Evolutionary conservation across 2,113 vertebrate species (phyloP), one percentile per base, ranked within the genome.

Genomic region (Paramormyrops kingsleyae): DNA sequence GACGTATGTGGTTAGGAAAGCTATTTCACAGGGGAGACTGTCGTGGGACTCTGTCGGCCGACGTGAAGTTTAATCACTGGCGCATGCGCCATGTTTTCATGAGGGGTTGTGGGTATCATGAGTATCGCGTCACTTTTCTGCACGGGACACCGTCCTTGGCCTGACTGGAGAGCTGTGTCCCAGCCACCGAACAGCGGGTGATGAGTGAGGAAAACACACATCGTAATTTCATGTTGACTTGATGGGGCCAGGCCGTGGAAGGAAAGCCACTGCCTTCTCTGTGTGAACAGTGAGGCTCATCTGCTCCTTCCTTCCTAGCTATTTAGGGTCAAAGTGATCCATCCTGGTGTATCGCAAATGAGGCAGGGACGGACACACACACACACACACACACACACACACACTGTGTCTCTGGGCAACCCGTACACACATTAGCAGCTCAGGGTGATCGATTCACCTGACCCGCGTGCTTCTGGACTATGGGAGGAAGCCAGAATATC

Each of bases 191-290:
- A 31, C 62, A 70, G 62, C 62, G 62, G 62, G 62, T 31, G 62
- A 70, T 3, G n/a, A 70, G 62, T 13, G 62, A 31, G 27, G 62
- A 70, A 70, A 70, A 70, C 62, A 70, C 62, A 70, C 62, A 70
- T 70, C n/a, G 62, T 70, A 70, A 70, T 70, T 70, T 70, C 62
- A 70, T 70, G 62, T 70, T 70, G 62, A 70, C 62, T 70, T 70
- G 62, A 70, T 70, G 62, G 62, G 62, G 62, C 62, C 62, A 70
- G 31, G 10, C 62, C 27, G 1, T 70, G 27, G 62, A 70, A 31
- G 62, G 62, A 70, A 27, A 3, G 24, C n/a, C 24, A 0, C n/a
- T 66, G n/a, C 10, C n/a, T 70, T 4, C 62, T 31, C 27, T 1
- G 27, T 70, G 27, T 31, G n/a, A 12, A 31, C 31, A 39, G 80